Evolutionary conservation across 2,113 vertebrate genomes (phyloP).

Genomic region (Carollia perspicillata): DNA sequence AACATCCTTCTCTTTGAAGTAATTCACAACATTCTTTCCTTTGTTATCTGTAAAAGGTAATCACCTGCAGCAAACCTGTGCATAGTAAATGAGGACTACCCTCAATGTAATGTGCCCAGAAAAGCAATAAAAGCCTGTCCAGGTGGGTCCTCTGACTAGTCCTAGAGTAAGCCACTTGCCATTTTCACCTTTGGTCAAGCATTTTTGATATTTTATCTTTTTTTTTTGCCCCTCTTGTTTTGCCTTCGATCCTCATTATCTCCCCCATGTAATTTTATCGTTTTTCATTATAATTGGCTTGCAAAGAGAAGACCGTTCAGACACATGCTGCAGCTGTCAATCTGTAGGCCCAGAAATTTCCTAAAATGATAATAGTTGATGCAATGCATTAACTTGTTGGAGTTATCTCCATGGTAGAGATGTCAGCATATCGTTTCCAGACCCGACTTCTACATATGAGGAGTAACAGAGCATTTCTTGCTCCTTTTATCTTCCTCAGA

Average conservation of each 20-base stretch:
- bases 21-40: no score
- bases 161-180: background rate
- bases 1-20: no score
- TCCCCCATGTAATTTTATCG: constrained; percentile 42
- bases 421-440: constrained; percentile 81
- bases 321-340: constrained; percentile 78
- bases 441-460: constrained; percentile 71
- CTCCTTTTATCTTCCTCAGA: constrained; percentile 79
- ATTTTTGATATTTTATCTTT: constrained; percentile 49
- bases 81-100: no score
- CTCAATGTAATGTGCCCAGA: no score
- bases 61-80: no score
- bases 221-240: background rate
- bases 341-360: constrained; percentile 71
- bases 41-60: no score
- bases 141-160: background rate
- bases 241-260: constrained; percentile 41
- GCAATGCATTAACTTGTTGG: constrained; percentile 71
- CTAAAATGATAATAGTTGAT: constrained; percentile 77
- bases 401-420: constrained; percentile 79
- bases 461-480: constrained; percentile 81
- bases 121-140: no score
- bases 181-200: background rate
- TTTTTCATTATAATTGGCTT: constrained; percentile 70
- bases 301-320: constrained; percentile 72